A percentile compares a stretch with the other conserved stretches of the same genome.
Evolutionary conservation across 1,140 invertebrate species (phyloP).

Genomic region (Epicauta chinensis): DNA sequence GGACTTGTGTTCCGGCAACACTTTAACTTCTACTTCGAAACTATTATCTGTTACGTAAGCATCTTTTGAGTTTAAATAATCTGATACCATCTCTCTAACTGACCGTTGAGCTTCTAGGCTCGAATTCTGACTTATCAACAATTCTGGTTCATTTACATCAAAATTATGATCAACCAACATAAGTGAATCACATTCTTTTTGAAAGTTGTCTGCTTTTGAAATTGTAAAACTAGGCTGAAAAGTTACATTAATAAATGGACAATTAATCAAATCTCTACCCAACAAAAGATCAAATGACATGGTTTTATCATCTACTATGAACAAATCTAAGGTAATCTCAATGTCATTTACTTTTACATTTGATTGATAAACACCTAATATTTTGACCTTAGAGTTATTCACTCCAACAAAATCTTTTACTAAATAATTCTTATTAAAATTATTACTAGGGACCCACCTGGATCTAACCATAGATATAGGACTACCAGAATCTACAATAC

Average conservation of each 20-base stretch:
- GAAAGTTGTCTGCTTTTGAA: too few species aligned
- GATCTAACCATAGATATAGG: constrained; percentile 6
- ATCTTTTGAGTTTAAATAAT: background rate
- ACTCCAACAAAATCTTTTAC: background rate
- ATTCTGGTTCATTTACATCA: too few species aligned
- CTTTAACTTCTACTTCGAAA: constrained; percentile 20
- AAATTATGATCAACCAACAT: background rate
- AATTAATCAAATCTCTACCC: background rate
- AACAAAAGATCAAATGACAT: background rate
- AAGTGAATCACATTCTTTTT: too few species aligned
- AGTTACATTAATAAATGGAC: background rate
- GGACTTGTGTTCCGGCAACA: constrained; percentile 21
- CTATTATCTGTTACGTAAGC: background rate
- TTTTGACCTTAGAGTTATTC: background rate
- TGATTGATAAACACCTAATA: background rate
- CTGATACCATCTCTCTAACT: background rate
- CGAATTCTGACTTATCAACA: too few species aligned
- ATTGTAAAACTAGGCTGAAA: too few species aligned
- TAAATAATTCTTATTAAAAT: background rate
- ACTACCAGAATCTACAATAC: constrained; percentile 4
- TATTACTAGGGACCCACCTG: background rate
- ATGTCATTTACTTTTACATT: background rate
- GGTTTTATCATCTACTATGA: background rate
- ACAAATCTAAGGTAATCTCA: background rate
- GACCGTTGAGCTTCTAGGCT: too few species aligned